These are phyloP conservation scores for Zaprionus ornatus DNA, from an alignment of 1,140 invertebrate species.

Conservation along the genomic window DNA sequence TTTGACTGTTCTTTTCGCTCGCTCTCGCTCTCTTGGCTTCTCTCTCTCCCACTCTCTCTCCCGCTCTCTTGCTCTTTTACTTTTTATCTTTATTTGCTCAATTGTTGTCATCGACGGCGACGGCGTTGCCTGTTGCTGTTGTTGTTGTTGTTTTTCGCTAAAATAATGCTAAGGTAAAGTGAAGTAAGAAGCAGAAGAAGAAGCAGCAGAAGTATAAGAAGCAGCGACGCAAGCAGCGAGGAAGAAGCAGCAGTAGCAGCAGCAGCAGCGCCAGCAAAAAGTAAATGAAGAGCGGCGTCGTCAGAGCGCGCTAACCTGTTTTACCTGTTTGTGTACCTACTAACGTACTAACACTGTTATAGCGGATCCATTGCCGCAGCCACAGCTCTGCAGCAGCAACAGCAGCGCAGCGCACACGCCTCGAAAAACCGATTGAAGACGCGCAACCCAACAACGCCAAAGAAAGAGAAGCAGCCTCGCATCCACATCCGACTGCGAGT, in stretches of 20 bases:
- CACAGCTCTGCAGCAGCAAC: slow-evolving; percentile 22
- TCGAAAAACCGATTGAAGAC: slow-evolving; percentile 52
- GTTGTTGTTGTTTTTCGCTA: slow-evolving; percentile 57
- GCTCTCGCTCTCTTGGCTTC: slow-evolving; percentile 1
- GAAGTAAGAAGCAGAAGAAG: slow-evolving; percentile 57
- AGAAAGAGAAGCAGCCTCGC: slow-evolving; percentile 1
- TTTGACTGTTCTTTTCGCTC: slow-evolving; percentile 5
- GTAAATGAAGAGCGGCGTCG: slow-evolving; percentile 64
- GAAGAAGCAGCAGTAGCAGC: slow-evolving; percentile 7
- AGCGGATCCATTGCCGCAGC: slow-evolving; percentile 67
- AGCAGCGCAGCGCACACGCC: slow-evolving; percentile 66
- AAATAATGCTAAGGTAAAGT: slow-evolving; percentile 79
- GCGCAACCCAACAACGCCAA: slow-evolving; percentile 17
- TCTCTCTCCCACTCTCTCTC: slow-evolving; percentile 3
- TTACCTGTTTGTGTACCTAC: slow-evolving; percentile 84
- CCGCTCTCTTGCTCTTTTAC: slow-evolving; percentile 22
- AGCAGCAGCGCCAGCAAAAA: slow-evolving; percentile 46
- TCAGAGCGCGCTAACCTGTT: slow-evolving; percentile 77
- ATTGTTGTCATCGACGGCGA: slow-evolving; percentile 69
- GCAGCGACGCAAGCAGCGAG: neutral
- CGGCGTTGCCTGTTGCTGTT: slow-evolving; percentile 19
- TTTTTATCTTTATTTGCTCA: slow-evolving; percentile 77
- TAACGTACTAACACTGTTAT: slow-evolving; percentile 84
- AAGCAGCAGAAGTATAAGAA: slow-evolving; percentile 13
- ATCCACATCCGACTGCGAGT: neutral